Evolutionary conservation across 2,113 vertebrate genomes (phyloP).

Genomic region (Alethe diademata): DNA sequence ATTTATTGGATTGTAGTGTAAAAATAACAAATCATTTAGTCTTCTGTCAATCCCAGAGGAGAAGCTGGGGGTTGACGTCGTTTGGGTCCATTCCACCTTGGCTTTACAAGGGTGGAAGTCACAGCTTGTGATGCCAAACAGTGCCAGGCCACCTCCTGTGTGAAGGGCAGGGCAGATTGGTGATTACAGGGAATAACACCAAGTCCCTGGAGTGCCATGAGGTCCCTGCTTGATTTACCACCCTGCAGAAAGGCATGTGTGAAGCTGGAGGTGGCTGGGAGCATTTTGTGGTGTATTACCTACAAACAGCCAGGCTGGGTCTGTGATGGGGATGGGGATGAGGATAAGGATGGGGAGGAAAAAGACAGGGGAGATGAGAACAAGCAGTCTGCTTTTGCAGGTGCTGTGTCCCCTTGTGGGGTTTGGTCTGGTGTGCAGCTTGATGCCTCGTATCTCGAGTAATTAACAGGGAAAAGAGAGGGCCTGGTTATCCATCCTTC

Average conservation of each 20-base stretch:
- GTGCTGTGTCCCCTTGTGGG: background rate
- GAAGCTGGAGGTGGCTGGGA: background rate
- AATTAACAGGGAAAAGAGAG: slow-evolving; percentile 62
- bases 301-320: background rate
- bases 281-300: background rate
- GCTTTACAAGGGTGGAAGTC: background rate
- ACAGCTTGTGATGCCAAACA: background rate
- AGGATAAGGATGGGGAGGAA: background rate
- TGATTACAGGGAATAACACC: background rate
- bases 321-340: background rate
- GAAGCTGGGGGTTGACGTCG: background rate
- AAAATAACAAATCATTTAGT: background rate
- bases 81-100: background rate
- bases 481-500: slow-evolving; percentile 62
- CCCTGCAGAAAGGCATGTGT: background rate
- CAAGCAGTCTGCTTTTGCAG: background rate
- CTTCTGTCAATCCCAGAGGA: background rate
- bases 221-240: background rate
- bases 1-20: background rate
- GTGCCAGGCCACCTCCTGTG: background rate
- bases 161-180: background rate
- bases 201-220: background rate
- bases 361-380: background rate
- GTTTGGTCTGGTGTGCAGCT: slow-evolving; percentile 6
- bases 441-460: slow-evolving; percentile 22